Evolutionary conservation across 2,888 invertebrate species (phyloP).

Genomic region (Aplocera efformata): DNA sequence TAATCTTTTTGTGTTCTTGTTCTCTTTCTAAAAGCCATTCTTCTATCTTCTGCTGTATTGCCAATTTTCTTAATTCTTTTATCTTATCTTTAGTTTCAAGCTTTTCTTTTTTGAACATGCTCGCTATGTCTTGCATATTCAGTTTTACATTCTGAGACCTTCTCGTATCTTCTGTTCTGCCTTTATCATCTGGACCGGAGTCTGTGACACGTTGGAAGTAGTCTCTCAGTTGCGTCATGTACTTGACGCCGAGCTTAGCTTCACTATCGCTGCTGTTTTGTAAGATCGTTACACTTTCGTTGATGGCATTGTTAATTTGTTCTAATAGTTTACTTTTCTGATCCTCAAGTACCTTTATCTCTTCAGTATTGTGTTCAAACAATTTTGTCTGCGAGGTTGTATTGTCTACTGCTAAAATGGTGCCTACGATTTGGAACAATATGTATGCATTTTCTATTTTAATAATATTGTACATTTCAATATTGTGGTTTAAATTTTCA

Average conservation of each 20-base stretch:
- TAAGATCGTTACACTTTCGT: constrained; percentile 40
- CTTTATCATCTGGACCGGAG: constrained; percentile 7
- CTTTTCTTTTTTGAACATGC: constrained; percentile 15
- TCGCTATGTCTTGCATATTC: constrained; percentile 21
- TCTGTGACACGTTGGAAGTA: constrained; percentile 32
- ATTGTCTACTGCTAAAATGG: not conserved
- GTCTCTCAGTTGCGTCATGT: constrained; percentile 41
- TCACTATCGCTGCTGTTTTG: constrained; percentile 40
- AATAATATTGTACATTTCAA: constrained; percentile 9
- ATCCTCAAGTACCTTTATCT: constrained; percentile 37
- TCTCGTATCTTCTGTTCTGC: constrained; percentile 3
- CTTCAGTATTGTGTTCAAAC: constrained; percentile 19
- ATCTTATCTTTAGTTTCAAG: not conserved
- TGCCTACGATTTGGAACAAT: constrained; percentile 1
- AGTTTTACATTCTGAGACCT: constrained; percentile 6
- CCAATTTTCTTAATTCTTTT: constrained; percentile 13
- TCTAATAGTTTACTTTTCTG: constrained; percentile 37
- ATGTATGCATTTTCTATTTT: not conserved
- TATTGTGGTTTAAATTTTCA: constrained; percentile 2
- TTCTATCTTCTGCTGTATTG: constrained; percentile 36
- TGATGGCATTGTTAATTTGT: constrained; percentile 46
- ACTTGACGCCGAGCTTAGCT: constrained; percentile 34
- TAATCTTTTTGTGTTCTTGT: constrained; percentile 34
- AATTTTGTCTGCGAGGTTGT: not conserved
- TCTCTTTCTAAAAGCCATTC: constrained; percentile 39